phyloP scores from a whole-genome alignment of 2,113 vertebrate genomes.

The Rhagologus leucostigma region DNA sequence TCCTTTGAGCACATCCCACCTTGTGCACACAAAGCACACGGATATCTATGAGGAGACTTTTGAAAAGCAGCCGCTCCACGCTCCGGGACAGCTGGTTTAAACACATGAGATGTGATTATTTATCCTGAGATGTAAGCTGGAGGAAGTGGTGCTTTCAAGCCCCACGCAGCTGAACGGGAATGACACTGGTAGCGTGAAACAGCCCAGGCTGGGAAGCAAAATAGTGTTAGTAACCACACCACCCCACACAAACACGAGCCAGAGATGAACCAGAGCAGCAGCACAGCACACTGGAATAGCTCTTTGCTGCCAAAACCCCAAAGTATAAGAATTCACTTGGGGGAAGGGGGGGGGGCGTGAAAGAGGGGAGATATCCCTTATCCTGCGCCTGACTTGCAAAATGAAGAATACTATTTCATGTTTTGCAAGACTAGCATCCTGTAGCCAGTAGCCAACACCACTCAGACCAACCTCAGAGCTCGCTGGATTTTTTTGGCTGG shows the following conservation, averaged over 20 bases:
- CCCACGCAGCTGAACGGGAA: not conserved
- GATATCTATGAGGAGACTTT: not conserved
- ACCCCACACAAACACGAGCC: not conserved
- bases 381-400: not conserved
- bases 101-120: not conserved
- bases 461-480: not conserved
- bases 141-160: not conserved
- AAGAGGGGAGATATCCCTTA: rapidly evolving
- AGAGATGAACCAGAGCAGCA: not conserved
- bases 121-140: not conserved
- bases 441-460: not conserved
- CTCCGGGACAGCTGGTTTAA: not conserved
- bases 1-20: not conserved
- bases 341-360: too few relatives aligned
- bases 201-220: not conserved
- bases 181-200: not conserved
- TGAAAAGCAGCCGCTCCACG: not conserved
- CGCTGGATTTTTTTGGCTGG: not conserved
- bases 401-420: not conserved
- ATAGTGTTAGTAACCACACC: not conserved
- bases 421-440: not conserved
- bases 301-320: not conserved
- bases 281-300: not conserved
- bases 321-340: not conserved
- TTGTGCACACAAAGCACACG: not conserved